Percentiles rank a stretch among this genome's conserved stretches.
These are phyloP conservation scores for Choreutis nemorana DNA, from an alignment of 2,888 invertebrate species.

Conservation along the genomic window DNA sequence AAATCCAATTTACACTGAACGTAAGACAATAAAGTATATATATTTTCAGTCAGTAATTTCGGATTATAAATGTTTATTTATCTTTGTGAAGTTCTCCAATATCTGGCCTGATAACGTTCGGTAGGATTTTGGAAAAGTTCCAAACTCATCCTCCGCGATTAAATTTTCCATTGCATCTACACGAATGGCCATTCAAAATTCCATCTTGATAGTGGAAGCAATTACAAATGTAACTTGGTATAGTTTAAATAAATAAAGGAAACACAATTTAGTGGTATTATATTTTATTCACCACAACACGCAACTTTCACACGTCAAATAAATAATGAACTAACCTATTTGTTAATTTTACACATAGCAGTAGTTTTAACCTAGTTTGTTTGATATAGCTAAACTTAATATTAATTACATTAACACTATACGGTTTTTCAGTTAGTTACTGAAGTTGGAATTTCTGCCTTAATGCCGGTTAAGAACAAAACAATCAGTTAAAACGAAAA, in stretches of 20 bases:
- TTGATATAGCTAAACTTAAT: constrained; percentile 10
- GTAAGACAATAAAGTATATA: too few species aligned
- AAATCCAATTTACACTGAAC: too few species aligned
- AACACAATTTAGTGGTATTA: constrained; percentile 18
- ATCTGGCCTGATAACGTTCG: too few species aligned
- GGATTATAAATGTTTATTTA: too few species aligned
- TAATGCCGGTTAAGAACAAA: constrained; percentile 52
- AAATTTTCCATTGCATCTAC: too few species aligned
- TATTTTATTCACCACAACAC: constrained; percentile 48
- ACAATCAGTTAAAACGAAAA: constrained; percentile 53
- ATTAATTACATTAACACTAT: not conserved
- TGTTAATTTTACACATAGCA: constrained; percentile 64
- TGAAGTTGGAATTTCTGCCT: constrained; percentile 22
- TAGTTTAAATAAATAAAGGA: constrained; percentile 18
- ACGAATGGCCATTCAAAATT: too few species aligned
- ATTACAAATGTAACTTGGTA: constrained; percentile 4
- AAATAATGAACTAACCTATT: constrained; percentile 43
- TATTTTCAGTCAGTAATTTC: too few species aligned
- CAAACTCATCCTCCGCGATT: too few species aligned
- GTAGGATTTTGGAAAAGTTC: too few species aligned
- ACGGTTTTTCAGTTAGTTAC: not conserved
- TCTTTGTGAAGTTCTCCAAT: too few species aligned
- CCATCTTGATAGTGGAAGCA: too few species aligned
- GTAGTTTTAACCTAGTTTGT: constrained; percentile 63
- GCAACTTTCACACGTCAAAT: constrained; percentile 39